phyloP scores from a whole-genome alignment of 1,140 invertebrate genomes.

The Cotesia typhae region DNA sequence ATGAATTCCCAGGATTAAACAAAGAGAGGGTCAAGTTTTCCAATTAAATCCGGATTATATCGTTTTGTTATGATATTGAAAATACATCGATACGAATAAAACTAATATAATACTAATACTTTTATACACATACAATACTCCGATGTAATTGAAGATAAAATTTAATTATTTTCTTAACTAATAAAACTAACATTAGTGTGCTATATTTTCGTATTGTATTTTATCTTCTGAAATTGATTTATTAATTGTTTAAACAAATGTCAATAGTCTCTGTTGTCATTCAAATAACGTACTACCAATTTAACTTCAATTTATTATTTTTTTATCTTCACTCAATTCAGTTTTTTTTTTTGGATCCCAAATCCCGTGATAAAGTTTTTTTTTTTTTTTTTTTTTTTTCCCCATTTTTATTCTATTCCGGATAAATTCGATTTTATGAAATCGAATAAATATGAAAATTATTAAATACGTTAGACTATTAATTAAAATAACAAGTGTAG shows the following conservation, averaged over 20 bases:
- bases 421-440: neutral
- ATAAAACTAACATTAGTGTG: neutral
- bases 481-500: slow-evolving; percentile 12
- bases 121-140: slow-evolving; percentile 24
- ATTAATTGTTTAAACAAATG: neutral
- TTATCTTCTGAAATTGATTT: neutral
- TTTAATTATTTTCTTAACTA: neutral
- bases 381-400: neutral
- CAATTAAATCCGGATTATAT: slow-evolving; percentile 65
- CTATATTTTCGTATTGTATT: too few relatives aligned
- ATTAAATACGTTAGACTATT: slow-evolving; percentile 11
- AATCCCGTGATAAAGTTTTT: neutral
- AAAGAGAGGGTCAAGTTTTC: slow-evolving; percentile 54
- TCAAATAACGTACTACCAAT: too few relatives aligned
- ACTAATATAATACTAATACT: slow-evolving; percentile 24
- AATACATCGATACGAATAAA: slow-evolving; percentile 55
- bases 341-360: too few relatives aligned
- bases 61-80: slow-evolving; percentile 64
- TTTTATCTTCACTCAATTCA: too few relatives aligned
- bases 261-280: neutral
- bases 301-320: too few relatives aligned
- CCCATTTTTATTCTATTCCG: neutral
- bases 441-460: slow-evolving; percentile 14
- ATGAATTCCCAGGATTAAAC: slow-evolving; percentile 27
- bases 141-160: slow-evolving; percentile 13